Evolutionary conservation across 2,888 invertebrate genomes (phyloP), one percentile per base, ranked within the genome.

Genomic region (Nemotelus pantherinus): DNA sequence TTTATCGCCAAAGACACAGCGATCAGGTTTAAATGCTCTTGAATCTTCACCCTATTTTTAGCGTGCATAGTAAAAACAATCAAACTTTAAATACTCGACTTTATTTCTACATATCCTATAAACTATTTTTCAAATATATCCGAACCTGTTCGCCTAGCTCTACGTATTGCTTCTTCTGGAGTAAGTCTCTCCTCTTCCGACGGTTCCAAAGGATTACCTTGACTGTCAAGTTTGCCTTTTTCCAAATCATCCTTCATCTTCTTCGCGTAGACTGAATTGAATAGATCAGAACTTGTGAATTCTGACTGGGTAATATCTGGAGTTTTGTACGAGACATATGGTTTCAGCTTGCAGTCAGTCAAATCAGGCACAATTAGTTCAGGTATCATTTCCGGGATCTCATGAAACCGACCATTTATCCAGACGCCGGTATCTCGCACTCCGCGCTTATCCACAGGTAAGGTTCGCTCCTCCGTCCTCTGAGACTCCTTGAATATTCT

Each of bases 351-450:
- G 84, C 93, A 99, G 81, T 89, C 92, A 80, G 90, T 92, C 44
- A 99, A 87, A 86, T 97, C 93, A 0, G 99, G 99, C 2, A 99
- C 98, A 77, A 99, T 91, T 25, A 99, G 85, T 84, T 98, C 94
- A 0, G 98, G 97, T 80, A 96, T 91, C 92, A 93, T 96, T 89
- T 98, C 98, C 1, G 94, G 93, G 3, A 98, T 88, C 10, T 85
- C 82, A 1, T 91, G 85, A 83, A 89, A 93, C 80, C 89, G 88
- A 0, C 90, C 90, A 68, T 90, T 87, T 3, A 90, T 81, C 3
- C 77, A 82, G 80, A 89, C 89, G 5, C 95, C 95, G 3, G 89
- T 88, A 75, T 90, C 89, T 76, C 92, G 90, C 0, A 93, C 92
- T 39, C 95, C 95, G 80, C 93, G 89, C 81, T 89, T 92, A 81